Conservation (phyloP, 2,888 invertebrate species). For the Pasiphila rectangulata region DNA sequence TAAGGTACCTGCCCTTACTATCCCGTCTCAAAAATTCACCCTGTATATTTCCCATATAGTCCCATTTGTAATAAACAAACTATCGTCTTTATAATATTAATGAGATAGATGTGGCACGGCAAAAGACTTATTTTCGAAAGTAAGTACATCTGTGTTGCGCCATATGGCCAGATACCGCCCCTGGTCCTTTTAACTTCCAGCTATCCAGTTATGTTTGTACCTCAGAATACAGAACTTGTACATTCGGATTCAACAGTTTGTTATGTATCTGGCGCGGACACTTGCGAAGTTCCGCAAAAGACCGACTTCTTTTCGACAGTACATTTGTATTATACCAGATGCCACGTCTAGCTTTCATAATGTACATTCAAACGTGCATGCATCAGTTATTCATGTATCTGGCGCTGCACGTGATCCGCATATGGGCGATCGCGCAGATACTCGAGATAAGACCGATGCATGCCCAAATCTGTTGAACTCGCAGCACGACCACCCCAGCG, state of each 20-base stretch:
- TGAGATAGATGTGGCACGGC: too few species aligned
- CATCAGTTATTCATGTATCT: constrained; percentile 46
- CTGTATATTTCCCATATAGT: too few species aligned
- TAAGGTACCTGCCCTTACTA: too few species aligned
- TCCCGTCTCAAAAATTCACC: too few species aligned
- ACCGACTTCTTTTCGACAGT: constrained; percentile 25
- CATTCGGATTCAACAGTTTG: too few species aligned
- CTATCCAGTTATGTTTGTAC: too few species aligned
- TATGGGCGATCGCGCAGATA: constrained; percentile 38
- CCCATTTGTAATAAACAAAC: too few species aligned
- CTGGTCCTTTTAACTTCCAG: too few species aligned
- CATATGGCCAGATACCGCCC: too few species aligned
- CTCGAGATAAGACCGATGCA: constrained; percentile 40
- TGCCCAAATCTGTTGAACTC: constrained; percentile 40
- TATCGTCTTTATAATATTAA: too few species aligned
- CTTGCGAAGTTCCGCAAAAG: constrained; percentile 49
- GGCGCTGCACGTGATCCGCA: constrained; percentile 45
- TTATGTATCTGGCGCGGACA: too few species aligned
- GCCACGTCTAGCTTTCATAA: background rate
- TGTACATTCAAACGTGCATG: constrained; percentile 13
- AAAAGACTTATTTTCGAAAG: constrained; percentile 34
- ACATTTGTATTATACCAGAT: background rate
- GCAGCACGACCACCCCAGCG: constrained; percentile 32
- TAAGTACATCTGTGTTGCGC: background rate
- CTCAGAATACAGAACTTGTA: too few species aligned